Evolutionary conservation across 2,113 vertebrate genomes (phyloP).

Genomic region (Macroglossus sobrinus): DNA sequence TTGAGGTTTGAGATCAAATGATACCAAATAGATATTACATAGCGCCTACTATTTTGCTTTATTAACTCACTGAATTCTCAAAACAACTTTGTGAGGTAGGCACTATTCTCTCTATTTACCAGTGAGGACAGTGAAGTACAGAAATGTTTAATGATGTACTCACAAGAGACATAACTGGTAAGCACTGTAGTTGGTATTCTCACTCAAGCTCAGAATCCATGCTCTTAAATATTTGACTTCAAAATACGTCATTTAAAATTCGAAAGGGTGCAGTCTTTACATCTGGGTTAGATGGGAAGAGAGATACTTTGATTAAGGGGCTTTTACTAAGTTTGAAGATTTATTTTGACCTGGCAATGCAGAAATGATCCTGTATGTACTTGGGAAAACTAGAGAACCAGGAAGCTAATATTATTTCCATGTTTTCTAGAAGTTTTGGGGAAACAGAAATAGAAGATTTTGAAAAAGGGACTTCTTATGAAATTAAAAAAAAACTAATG

Average conservation of each 20-base stretch:
- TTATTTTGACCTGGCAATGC: neutral
- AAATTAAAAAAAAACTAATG: neutral
- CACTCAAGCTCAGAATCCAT: neutral
- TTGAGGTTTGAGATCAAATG: neutral
- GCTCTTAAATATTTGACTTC: neutral
- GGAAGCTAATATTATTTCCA: neutral
- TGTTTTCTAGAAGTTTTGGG: neutral
- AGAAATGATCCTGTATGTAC: neutral
- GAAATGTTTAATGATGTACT: neutral
- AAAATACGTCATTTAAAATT: neutral
- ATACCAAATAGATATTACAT: neutral
- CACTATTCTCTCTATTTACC: neutral
- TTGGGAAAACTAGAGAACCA: neutral
- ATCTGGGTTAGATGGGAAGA: neutral
- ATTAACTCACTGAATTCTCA: neutral
- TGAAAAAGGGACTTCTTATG: neutral
- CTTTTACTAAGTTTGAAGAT: neutral
- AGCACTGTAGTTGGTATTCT: neutral
- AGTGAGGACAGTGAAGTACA: neutral
- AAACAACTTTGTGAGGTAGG: neutral
- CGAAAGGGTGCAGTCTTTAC: neutral
- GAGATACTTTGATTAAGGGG: neutral
- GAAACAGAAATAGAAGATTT: neutral
- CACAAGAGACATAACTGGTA: neutral
- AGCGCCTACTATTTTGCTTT: neutral